Evolutionary conservation across 2,797 vertebrate species (phyloP).

Genomic region (Graptemys geographica): DNA sequence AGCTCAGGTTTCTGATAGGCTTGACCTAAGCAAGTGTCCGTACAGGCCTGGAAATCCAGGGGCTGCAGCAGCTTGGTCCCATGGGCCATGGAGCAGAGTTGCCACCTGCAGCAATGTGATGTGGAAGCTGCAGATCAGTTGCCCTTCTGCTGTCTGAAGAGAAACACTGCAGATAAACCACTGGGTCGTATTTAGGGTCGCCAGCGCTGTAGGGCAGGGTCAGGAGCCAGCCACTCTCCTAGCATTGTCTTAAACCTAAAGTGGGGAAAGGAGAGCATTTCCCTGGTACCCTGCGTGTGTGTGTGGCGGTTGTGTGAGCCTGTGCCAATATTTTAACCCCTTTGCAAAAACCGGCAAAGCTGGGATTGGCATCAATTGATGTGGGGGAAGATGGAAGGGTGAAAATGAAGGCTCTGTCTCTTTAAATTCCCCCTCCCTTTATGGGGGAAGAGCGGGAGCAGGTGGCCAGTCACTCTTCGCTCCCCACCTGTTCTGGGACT

Average conservation of each 20-base stretch:
- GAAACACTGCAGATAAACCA: neutral
- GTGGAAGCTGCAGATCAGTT: neutral
- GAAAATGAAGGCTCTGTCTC: neutral
- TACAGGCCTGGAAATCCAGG: neutral
- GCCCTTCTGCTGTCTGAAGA: neutral
- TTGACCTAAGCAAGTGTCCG: neutral
- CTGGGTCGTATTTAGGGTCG: neutral
- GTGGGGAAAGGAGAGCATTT: neutral
- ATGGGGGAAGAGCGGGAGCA: neutral
- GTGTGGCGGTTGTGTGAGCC: fast-evolving
- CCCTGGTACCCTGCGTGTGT: neutral
- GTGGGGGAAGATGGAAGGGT: neutral
- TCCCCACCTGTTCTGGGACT: neutral
- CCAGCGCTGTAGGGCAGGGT: neutral
- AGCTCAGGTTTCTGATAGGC: neutral
- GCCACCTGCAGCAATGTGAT: neutral
- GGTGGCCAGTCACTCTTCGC: neutral
- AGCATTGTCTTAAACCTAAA: neutral
- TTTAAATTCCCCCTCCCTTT: neutral
- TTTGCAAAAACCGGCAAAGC: neutral
- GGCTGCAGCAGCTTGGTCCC: neutral
- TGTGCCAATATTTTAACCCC: neutral
- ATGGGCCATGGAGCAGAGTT: neutral
- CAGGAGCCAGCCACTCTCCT: neutral
- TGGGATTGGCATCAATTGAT: neutral